Percentiles rank a stretch among this genome's conserved stretches.
These are phyloP conservation scores for Chaetops frenatus DNA, from an alignment of 2,113 vertebrate genomes.

Conservation along the genomic window DNA sequence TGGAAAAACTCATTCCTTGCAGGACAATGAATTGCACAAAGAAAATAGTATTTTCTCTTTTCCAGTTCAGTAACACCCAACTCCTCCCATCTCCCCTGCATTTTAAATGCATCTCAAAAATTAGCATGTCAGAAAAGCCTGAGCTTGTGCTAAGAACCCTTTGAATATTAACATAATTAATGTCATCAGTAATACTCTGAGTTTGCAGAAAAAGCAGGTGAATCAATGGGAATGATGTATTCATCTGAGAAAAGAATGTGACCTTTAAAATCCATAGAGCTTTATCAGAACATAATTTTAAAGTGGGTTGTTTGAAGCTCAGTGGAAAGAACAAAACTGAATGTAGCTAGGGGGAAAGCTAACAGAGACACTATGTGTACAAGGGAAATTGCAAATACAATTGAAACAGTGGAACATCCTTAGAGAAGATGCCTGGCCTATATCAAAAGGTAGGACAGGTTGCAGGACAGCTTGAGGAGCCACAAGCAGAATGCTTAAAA, in stretches of 20 bases:
- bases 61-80: neutral
- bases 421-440: neutral
- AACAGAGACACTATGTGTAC: neutral
- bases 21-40: neutral
- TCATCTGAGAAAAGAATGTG: neutral
- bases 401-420: neutral
- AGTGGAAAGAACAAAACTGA: neutral
- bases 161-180: conserved; percentile 48
- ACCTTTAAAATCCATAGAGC: conserved; percentile 27
- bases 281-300: neutral
- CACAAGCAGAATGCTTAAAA: neutral
- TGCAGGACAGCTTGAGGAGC: neutral
- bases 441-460: neutral
- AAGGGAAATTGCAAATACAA: neutral
- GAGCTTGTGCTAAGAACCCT: conserved; percentile 38
- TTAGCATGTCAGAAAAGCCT: conserved; percentile 13
- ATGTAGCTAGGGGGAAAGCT: neutral
- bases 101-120: conserved; percentile 5
- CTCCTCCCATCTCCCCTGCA: neutral
- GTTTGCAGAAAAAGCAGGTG: conserved; percentile 26
- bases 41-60: neutral
- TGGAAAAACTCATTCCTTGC: neutral
- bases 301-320: neutral
- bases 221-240: conserved; percentile 5
- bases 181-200: conserved; percentile 39